Conservation (phyloP, 2,888 invertebrate species). For the Melikaiella ostensackeni region DNA sequence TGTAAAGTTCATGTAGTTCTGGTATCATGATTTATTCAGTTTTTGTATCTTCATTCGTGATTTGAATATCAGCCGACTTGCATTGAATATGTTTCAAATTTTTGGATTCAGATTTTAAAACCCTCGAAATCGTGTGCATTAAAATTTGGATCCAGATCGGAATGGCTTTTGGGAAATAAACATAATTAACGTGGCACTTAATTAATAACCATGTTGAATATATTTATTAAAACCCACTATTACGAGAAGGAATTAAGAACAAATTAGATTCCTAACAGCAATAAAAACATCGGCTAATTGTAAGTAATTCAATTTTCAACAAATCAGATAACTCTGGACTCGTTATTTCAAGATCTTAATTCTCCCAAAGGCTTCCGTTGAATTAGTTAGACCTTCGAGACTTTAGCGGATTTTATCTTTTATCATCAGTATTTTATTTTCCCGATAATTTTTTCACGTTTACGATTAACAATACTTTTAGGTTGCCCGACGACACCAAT, state of each 20-base stretch:
- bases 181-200: neutral
- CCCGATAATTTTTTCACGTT: slow-evolving; percentile 46
- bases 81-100: too few relatives aligned
- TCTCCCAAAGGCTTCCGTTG: neutral
- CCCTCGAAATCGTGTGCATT: too few relatives aligned
- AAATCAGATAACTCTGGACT: neutral
- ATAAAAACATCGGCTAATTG: neutral
- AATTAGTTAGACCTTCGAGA: slow-evolving; percentile 14
- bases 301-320: neutral
- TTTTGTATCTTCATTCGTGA: too few relatives aligned
- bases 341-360: neutral
- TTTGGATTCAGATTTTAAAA: too few relatives aligned
- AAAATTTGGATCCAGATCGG: too few relatives aligned
- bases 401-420: slow-evolving; percentile 6
- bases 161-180: too few relatives aligned
- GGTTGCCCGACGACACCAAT: slow-evolving; percentile 83
- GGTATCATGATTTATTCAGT: too few relatives aligned
- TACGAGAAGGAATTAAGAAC: too few relatives aligned
- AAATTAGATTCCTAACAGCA: too few relatives aligned
- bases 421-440: neutral
- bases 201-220: neutral
- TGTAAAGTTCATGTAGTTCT: neutral
- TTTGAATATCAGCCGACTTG: too few relatives aligned
- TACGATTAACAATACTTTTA: slow-evolving; percentile 71
- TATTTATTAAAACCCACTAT: too few relatives aligned